Conservation (phyloP, 2,888 invertebrate species). For the Eupithecia centaureata region DNA sequence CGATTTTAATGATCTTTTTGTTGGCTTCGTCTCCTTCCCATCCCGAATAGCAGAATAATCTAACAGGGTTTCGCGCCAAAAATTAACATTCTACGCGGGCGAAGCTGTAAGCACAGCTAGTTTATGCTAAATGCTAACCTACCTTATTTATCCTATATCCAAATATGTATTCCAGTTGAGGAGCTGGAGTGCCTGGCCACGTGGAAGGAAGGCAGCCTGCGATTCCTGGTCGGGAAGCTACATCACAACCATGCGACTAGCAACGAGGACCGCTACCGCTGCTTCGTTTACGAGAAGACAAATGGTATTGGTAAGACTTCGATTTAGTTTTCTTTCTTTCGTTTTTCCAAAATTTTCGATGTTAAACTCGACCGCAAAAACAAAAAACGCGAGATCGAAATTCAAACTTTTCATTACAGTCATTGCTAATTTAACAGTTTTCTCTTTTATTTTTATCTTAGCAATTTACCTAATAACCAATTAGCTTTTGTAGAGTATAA, state of each 20-base stretch:
- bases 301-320: conserved; percentile 71
- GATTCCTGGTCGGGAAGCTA: conserved; percentile 95
- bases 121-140: conserved; percentile 12
- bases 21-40: too few relatives aligned
- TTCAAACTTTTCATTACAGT: background rate
- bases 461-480: background rate
- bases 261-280: conserved; percentile 96
- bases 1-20: too few relatives aligned
- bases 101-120: too few relatives aligned
- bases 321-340: conserved; percentile 17
- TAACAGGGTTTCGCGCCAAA: too few relatives aligned
- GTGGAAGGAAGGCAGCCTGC: conserved; percentile 97
- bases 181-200: conserved; percentile 95
- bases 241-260: conserved; percentile 95
- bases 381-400: background rate
- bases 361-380: background rate
- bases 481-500: too few relatives aligned
- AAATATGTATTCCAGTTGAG: conserved; percentile 86
- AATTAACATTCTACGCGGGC: too few relatives aligned
- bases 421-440: background rate
- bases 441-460: background rate
- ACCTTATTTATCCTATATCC: too few relatives aligned
- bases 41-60: too few relatives aligned
- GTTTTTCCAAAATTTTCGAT: background rate
- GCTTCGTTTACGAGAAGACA: conserved; percentile 96